Evolutionary conservation across 2,113 vertebrate genomes (phyloP).

Genomic region (Oophaga pumilio): DNA sequence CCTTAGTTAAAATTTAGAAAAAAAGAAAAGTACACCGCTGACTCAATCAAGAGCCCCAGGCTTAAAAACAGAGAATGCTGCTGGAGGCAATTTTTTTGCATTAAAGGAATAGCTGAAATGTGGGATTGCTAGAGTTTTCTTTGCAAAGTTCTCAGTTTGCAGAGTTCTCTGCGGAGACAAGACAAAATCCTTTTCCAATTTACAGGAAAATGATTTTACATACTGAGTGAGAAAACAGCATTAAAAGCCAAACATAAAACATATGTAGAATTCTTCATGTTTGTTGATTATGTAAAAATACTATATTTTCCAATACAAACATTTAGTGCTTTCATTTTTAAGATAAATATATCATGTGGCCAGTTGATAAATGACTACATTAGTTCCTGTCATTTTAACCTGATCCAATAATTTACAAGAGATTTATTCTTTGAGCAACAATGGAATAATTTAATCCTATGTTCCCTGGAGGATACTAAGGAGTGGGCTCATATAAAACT

Average conservation of each 20-base stretch:
- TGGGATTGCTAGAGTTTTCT: conserved; percentile 1
- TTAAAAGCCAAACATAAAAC: not conserved
- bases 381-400: conserved; percentile 32
- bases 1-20: not conserved
- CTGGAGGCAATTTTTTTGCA: conserved; percentile 16
- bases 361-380: conserved; percentile 29
- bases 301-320: not conserved
- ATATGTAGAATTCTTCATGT: not conserved
- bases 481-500: conserved; percentile 5
- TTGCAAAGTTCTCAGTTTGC: not conserved
- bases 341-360: conserved; percentile 5
- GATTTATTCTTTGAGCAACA: conserved; percentile 33
- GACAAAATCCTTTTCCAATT: conserved; percentile 16
- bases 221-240: conserved; percentile 21
- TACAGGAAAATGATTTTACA: conserved; percentile 38
- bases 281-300: not conserved
- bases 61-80: not conserved
- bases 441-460: conserved; percentile 40
- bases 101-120: not conserved
- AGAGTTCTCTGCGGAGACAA: not conserved
- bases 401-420: conserved; percentile 12
- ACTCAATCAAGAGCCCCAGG: conserved; percentile 1
- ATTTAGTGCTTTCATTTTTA: conserved; percentile 2
- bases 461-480: conserved; percentile 27
- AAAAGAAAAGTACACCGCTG: not conserved